Evolutionary conservation across 2,113 vertebrate genomes (phyloP).

Genomic region (Lepisosteus oculatus): DNA sequence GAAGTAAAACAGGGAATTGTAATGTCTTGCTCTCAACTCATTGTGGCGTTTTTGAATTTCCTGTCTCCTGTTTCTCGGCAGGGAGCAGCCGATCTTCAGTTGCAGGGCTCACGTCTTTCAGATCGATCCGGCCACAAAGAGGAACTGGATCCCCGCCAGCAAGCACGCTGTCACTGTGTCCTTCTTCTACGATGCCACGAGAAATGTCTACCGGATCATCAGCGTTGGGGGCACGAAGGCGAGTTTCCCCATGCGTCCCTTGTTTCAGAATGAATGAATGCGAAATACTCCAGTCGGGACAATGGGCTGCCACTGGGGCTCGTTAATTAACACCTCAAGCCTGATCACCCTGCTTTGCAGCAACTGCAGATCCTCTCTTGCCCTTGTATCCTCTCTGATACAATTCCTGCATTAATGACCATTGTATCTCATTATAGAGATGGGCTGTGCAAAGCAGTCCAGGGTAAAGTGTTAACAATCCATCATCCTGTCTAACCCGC

Average conservation of each 20-base stretch:
- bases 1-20: neutral
- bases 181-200: conserved; percentile 89
- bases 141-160: conserved; percentile 95
- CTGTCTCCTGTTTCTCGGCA: conserved; percentile 37
- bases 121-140: conserved; percentile 89
- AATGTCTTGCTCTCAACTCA: neutral
- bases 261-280: neutral
- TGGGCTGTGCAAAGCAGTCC: too few species aligned
- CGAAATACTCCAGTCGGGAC: too few species aligned
- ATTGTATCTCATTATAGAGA: too few species aligned
- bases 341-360: too few species aligned
- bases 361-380: too few species aligned
- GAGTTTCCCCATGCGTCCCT: conserved; percentile 24
- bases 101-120: conserved; percentile 94
- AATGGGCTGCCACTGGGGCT: too few species aligned
- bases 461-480: too few species aligned
- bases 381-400: too few species aligned
- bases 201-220: conserved; percentile 93
- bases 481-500: too few species aligned
- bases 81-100: conserved; percentile 97
- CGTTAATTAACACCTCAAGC: too few species aligned
- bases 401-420: too few species aligned
- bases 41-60: neutral
- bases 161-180: conserved; percentile 92
- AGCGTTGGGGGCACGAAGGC: conserved; percentile 96